phyloP scores from a whole-genome alignment of 2,113 vertebrate genomes.

The Percopsis transmontana region DNA sequence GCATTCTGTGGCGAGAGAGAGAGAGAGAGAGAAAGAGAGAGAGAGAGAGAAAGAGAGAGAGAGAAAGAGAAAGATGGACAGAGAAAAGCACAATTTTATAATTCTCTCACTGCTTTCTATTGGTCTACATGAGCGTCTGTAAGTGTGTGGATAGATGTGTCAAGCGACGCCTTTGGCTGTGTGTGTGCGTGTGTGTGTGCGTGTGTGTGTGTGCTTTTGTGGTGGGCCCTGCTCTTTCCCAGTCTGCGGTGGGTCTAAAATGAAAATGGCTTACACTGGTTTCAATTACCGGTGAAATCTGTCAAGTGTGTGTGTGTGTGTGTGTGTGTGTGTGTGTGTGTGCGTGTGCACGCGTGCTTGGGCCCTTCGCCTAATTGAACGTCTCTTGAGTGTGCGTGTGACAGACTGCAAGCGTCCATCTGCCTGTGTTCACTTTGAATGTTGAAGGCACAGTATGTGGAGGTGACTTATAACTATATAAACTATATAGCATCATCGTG shows the following conservation, averaged over 20 bases:
- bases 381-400: neutral
- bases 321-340: constrained; percentile 16
- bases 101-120: neutral
- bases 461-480: no score
- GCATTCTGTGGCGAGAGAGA: constrained; percentile 2
- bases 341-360: neutral
- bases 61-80: neutral
- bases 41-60: neutral
- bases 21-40: constrained; percentile 7
- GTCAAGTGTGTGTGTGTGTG: constrained; percentile 39
- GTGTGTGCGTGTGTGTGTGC: neutral
- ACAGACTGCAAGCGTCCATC: neutral
- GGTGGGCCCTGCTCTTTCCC: constrained; percentile 37
- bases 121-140: neutral
- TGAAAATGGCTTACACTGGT: constrained; percentile 57
- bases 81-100: neutral
- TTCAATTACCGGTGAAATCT: constrained; percentile 63
- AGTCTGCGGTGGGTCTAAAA: constrained; percentile 48
- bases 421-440: constrained; percentile 13
- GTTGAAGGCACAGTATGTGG: constrained; percentile 18
- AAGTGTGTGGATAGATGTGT: constrained; percentile 2
- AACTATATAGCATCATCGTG: no score
- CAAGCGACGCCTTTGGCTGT: constrained; percentile 5
- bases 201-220: neutral
- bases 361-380: neutral